Evolutionary conservation across 2,888 invertebrate genomes (phyloP).

Genomic region (Orchesellides sinensis): DNA sequence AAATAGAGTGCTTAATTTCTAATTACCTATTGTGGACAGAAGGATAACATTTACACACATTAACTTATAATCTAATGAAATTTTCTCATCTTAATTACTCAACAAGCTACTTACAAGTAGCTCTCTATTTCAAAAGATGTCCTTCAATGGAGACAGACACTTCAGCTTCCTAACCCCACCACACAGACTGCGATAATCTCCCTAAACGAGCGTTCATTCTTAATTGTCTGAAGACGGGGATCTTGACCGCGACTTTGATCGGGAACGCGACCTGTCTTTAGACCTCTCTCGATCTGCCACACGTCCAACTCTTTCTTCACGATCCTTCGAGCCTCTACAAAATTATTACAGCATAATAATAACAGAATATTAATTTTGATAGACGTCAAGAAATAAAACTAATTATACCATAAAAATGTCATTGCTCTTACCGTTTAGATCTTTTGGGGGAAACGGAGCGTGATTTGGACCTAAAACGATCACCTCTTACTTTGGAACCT

Average conservation of each 20-base stretch:
- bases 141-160: conserved; percentile 27
- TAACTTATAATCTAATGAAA: conserved; percentile 24
- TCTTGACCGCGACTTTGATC: conserved; percentile 67
- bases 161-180: conserved; percentile 6
- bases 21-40: conserved; percentile 55
- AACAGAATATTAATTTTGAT: neutral
- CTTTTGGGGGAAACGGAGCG: conserved; percentile 56
- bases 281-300: conserved; percentile 53
- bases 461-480: conserved; percentile 58
- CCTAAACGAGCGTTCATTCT: neutral
- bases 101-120: conserved; percentile 64
- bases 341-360: neutral
- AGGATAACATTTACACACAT: conserved; percentile 48
- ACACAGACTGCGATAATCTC: conserved; percentile 4
- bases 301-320: conserved; percentile 58
- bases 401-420: neutral
- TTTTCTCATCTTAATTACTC: conserved; percentile 27
- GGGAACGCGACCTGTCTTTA: conserved; percentile 65
- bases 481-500: conserved; percentile 36
- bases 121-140: conserved; percentile 34
- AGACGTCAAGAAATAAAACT: neutral
- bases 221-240: conserved; percentile 58
- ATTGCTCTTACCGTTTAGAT: conserved; percentile 54
- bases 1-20: conserved; percentile 41
- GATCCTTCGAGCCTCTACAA: conserved; percentile 63